Base-by-base conservation (phyloP, 1,140 invertebrate genomes). In the Micrasema minimum region DNA sequence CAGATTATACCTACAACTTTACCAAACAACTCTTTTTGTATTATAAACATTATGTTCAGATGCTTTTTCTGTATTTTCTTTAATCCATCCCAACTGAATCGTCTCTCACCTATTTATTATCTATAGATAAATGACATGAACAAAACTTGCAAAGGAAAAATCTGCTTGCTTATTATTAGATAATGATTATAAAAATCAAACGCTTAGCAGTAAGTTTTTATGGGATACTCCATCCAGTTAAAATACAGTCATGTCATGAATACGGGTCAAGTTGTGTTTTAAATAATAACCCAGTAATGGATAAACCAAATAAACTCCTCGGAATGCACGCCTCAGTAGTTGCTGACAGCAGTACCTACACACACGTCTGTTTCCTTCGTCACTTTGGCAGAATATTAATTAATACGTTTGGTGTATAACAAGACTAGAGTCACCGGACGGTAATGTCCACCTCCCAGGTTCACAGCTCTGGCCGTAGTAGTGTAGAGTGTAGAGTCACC, bases 371-470 rank as follows among this genome's bases (percentile, higher is more conserved):
- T 22, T 23, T 31, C 9, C 51, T 2, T 3, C 7, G 14, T 10
- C 23, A 55, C 50, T 31, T 26, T 23, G 22, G 22, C 14, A 16
- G 23, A 55, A 55, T 26, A 55, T 55, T 35, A 51, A 51, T n/a
- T n/a, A 31, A 55, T 26, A 31, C 31, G 51, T 55, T 55, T 55
- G 16, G 37, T 59, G 35, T 22, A 59, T 31, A 59, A 59, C 38
- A 59, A 59, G n/a, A n/a, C n/a, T n/a, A n/a, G 37, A 37, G 55
- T 59, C 55, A 59, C 37, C 35, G 38, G 38, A 12, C 55, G 38
- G 16, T 41, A 59, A 23, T 22, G 50, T 53, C 50, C 46, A 41
- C 55, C n/a, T 22, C 55, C 12, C 38, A 31, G 37, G 50, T 53
- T 59, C 55, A n/a, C 7, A 9, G 14, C 16, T 18, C 55, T 18